Evolutionary conservation across 2,888 invertebrate species (phyloP).

Genomic region (Rhagonycha lutea): DNA sequence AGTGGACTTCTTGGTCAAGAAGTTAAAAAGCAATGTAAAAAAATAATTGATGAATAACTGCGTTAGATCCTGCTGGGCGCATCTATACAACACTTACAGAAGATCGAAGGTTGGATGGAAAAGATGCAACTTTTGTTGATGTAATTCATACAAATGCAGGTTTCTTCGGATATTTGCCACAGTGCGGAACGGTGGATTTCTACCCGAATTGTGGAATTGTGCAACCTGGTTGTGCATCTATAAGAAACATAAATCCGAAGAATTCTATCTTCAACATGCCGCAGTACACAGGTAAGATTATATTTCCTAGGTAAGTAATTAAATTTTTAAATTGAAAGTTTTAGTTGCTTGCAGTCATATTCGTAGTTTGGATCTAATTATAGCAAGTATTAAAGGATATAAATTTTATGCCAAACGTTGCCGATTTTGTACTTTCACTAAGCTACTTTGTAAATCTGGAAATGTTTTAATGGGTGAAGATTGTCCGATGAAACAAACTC

Average conservation of each 20-base stretch:
- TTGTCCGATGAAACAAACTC: neutral
- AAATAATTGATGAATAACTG: slow-evolving; percentile 15
- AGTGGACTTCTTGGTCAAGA: slow-evolving; percentile 9
- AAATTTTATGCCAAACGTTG: neutral
- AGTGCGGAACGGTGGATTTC: slow-evolving; percentile 10
- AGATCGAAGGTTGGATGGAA: neutral
- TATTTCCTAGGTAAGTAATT: too few relatives aligned
- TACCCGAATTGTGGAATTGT: slow-evolving; percentile 4
- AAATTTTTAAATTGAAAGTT: neutral
- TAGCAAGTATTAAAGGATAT: neutral
- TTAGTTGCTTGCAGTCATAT: neutral
- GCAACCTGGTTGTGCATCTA: neutral
- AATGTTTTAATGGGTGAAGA: neutral
- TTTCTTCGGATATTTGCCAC: neutral
- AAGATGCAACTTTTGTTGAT: slow-evolving; percentile 17
- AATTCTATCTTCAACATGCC: neutral
- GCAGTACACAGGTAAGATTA: neutral
- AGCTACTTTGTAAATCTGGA: neutral
- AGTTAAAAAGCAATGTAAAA: neutral
- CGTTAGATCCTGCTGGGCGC: slow-evolving; percentile 21
- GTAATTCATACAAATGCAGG: slow-evolving; percentile 16
- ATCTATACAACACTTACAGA: neutral
- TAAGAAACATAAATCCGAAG: neutral
- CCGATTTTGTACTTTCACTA: neutral
- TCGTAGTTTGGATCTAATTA: neutral